Evolutionary conservation across 2,113 vertebrate genomes (phyloP).

Genomic region (Neotragus pygmaeus): DNA sequence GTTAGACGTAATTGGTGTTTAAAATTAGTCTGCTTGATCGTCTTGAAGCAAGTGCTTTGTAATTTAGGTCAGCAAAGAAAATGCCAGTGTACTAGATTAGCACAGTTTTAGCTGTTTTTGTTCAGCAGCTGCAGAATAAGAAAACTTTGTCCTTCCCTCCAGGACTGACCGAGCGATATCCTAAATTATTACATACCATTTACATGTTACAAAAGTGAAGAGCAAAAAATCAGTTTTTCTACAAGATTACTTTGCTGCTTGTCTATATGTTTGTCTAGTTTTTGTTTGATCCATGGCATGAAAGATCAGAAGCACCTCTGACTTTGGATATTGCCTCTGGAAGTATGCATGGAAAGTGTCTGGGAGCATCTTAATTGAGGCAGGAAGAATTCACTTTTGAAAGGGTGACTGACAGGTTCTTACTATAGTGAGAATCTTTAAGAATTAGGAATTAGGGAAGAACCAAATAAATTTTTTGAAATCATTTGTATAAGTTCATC

Average conservation of each 20-base stretch:
- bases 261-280: background rate
- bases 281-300: background rate
- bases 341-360: background rate
- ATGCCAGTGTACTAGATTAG: conserved; percentile 52
- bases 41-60: conserved; percentile 72
- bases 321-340: background rate
- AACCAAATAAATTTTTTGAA: background rate
- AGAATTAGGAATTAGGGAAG: background rate
- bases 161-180: background rate
- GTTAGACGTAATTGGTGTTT: conserved; percentile 65
- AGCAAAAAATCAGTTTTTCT: background rate
- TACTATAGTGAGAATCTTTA: background rate
- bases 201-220: background rate
- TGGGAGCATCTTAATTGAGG: background rate
- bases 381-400: background rate
- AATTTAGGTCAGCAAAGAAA: conserved; percentile 74
- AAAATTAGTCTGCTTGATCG: conserved; percentile 71
- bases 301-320: background rate
- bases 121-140: conserved; percentile 34
- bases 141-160: background rate
- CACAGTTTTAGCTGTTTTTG: conserved; percentile 25
- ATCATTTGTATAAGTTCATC: background rate
- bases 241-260: background rate
- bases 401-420: background rate
- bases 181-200: background rate